Evolutionary conservation across 2,113 vertebrate genomes (phyloP).

Genomic region (Vimba vimba): DNA sequence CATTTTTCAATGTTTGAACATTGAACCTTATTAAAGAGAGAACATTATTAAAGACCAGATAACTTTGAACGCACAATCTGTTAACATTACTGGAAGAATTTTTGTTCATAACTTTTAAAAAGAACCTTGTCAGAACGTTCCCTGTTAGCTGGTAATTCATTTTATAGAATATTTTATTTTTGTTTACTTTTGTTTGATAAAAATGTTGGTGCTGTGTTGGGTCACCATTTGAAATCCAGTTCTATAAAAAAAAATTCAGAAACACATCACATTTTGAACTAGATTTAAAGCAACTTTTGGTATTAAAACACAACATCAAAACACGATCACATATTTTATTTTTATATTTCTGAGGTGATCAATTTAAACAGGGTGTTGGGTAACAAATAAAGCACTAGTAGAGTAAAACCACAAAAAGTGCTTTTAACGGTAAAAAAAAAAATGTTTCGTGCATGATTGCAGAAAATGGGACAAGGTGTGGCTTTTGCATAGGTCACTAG

Average conservation of each 20-base stretch:
- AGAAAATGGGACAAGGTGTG: slow-evolving; percentile 42
- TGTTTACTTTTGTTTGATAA: not conserved
- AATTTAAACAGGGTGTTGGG: slow-evolving; percentile 4
- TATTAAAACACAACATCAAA: slow-evolving; percentile 10
- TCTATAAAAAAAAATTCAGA: not conserved
- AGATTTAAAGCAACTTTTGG: not conserved
- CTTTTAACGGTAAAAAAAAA: slow-evolving; percentile 38
- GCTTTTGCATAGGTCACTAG: slow-evolving; percentile 55
- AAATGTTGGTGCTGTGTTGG: not conserved
- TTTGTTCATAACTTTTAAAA: no score
- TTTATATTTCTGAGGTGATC: slow-evolving; percentile 23
- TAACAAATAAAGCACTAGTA: slow-evolving; percentile 22
- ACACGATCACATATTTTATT: slow-evolving; percentile 20
- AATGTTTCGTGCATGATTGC: slow-evolving; percentile 13
- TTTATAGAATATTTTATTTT: not conserved
- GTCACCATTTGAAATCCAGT: no score
- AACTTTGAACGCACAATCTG: no score
- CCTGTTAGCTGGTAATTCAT: not conserved
- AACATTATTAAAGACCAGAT: no score
- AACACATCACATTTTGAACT: not conserved
- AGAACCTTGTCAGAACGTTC: no score
- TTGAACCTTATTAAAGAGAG: no score
- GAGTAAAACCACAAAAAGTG: not conserved
- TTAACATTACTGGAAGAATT: no score
- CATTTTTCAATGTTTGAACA: no score